Percentiles rank a stretch among this genome's conserved stretches.
These are phyloP conservation scores for Drosophila seguyi DNA, from an alignment of 1,140 invertebrate species.

Conservation along the genomic window DNA sequence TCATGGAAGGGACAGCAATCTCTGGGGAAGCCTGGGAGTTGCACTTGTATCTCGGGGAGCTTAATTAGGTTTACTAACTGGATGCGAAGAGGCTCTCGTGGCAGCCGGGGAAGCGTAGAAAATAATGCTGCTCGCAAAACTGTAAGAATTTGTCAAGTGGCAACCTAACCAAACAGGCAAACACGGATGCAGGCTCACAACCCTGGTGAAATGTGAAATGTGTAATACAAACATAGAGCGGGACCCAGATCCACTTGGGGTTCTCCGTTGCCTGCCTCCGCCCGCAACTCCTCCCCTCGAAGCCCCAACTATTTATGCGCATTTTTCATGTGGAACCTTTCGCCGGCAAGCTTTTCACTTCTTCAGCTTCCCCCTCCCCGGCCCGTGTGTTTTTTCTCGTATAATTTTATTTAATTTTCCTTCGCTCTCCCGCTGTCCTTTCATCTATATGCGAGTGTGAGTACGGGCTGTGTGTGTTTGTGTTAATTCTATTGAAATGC, in stretches of 20 bases:
- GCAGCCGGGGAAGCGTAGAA: conserved; percentile 42
- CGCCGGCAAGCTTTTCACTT: conserved; percentile 49
- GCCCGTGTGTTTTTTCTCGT: conserved; percentile 52
- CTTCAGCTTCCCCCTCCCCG: conserved; percentile 17
- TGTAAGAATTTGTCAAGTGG: conserved; percentile 80
- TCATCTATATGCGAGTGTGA: conserved; percentile 31
- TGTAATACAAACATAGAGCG: conserved; percentile 29
- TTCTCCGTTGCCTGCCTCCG: background rate
- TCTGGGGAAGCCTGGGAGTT: conserved; percentile 6
- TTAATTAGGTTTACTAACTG: conserved; percentile 50
- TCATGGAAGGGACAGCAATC: background rate
- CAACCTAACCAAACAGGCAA: conserved; percentile 54
- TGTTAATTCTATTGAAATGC: conserved; percentile 83
- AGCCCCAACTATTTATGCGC: conserved; percentile 73
- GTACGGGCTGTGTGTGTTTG: conserved; percentile 32
- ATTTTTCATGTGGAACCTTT: conserved; percentile 63
- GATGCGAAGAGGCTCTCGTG: conserved; percentile 34
- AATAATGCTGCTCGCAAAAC: conserved; percentile 71
- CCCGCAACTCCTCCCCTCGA: conserved; percentile 12
- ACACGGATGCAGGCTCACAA: conserved; percentile 31
- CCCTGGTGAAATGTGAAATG: conserved; percentile 20
- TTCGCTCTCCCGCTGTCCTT: conserved; percentile 53
- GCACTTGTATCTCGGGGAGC: conserved; percentile 11
- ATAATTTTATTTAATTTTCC: conserved; percentile 84
- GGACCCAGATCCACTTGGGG: conserved; percentile 53